Evolutionary conservation across 2,113 vertebrate species (phyloP).

Genomic region (Eleginops maclovinus): DNA sequence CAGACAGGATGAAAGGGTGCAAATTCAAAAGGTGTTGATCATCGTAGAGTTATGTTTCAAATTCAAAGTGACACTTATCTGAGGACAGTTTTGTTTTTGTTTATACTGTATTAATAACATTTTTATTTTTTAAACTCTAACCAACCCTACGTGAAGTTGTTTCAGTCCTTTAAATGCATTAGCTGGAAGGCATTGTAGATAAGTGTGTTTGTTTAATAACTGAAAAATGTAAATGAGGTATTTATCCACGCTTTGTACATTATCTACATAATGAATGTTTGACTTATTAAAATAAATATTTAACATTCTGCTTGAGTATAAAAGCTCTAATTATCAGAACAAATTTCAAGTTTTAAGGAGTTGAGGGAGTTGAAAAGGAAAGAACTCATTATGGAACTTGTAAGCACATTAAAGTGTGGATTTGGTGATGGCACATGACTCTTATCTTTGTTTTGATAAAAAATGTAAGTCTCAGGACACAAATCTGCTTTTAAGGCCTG

Average conservation of each 20-base stretch:
- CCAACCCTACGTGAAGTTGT: slow-evolving; percentile 35
- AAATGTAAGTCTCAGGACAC: neutral
- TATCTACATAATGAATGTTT: slow-evolving; percentile 72
- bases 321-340: slow-evolving; percentile 35
- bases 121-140: slow-evolving; percentile 46
- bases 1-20: slow-evolving; percentile 25
- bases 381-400: slow-evolving; percentile 42
- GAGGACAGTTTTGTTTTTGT: slow-evolving; percentile 47
- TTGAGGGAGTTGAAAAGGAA: slow-evolving; percentile 17
- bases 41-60: slow-evolving; percentile 23
- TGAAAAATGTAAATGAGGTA: slow-evolving; percentile 68
- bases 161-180: slow-evolving; percentile 47
- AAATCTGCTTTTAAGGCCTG: neutral
- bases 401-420: slow-evolving; percentile 27
- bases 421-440: neutral
- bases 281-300: slow-evolving; percentile 70
- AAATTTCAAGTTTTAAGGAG: no score
- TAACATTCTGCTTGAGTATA: slow-evolving; percentile 45
- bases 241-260: slow-evolving; percentile 66
- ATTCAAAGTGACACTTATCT: slow-evolving; percentile 33
- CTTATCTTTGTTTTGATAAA: slow-evolving; percentile 4
- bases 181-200: slow-evolving; percentile 41
- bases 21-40: slow-evolving; percentile 12
- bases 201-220: slow-evolving; percentile 60
- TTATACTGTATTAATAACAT: slow-evolving; percentile 42